Base-by-base conservation (phyloP, 2,797 vertebrate species). In the Macropodus opercularis region DNA sequence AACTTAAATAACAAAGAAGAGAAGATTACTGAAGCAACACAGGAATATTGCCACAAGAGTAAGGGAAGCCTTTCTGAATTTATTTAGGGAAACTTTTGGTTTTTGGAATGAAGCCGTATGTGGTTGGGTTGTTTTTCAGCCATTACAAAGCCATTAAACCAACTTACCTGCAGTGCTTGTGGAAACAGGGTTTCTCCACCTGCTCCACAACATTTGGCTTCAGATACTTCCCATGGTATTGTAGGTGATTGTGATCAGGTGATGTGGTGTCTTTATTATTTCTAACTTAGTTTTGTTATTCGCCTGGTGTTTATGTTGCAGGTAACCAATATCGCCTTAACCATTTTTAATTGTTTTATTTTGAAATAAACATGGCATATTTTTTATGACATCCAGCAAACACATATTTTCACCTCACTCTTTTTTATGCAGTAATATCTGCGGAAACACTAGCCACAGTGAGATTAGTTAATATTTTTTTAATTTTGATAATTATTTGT, bases 321-420 rank as follows among this genome's bases (percentile, higher is more conserved):
- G 79, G 65, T 81, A 79, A 86, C 80, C 85, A 92, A 84, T 90
- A 93, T 88, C 72, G 94, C 95, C 96, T 97, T 98, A 98, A 96
- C 92, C 87, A 90, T 93, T 92, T 87, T 88, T 79, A 65, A 92
- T 91, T 90, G 80, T 81, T 87, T 87, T 78, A 66, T 92, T 91
- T 95, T 94, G 59, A 80, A 89, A 89, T 90, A 89, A 92, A 94
- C 91, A 87, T 92, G 91, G 90, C 86, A 80, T 87, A 85, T 85
- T 88, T 91, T 91, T 88, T 80, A 76, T 63, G 74, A 69, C 49
- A 54, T 52, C 49, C 34, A 64, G 41, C 63, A 55, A 68, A 80
- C 66, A 76, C 63, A 67, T 77, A 75, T 79, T 81, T 81, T 69
- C 60, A 71, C 72, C 67, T 43, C 51, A 44, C 52, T 52, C 36